These are phyloP conservation scores for Drosophila anomalata DNA, from an alignment of 2,888 invertebrate genomes.

Conservation along the genomic window DNA sequence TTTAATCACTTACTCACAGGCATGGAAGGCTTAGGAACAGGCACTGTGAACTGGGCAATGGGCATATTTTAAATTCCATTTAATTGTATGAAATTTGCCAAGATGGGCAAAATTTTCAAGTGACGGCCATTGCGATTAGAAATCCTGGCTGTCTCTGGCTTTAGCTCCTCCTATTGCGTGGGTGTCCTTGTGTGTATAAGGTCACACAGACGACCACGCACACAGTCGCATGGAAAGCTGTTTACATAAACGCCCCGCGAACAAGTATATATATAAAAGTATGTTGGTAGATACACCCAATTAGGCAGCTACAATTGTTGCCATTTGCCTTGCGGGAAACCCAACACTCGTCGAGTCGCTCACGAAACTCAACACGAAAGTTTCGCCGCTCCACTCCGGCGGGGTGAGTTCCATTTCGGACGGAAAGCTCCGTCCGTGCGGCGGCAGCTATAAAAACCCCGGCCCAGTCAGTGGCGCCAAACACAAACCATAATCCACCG, in stretches of 20 bases:
- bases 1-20: constrained; percentile 81
- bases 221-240: constrained; percentile 39
- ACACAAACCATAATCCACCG: constrained; percentile 66
- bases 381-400: constrained; percentile 15
- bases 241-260: constrained; percentile 58
- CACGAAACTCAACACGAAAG: constrained; percentile 58
- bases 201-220: constrained; percentile 46
- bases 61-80: constrained; percentile 48
- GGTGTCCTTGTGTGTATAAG: constrained; percentile 49
- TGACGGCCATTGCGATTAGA: constrained; percentile 64
- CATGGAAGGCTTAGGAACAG: constrained; percentile 37
- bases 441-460: constrained; percentile 71
- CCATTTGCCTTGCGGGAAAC: constrained; percentile 40
- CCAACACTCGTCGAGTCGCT: constrained; percentile 19
- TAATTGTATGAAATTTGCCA: constrained; percentile 44
- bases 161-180: constrained; percentile 66
- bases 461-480: constrained; percentile 63
- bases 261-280: constrained; percentile 36
- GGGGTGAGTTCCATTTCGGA: constrained; percentile 25
- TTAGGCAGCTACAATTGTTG: constrained; percentile 77
- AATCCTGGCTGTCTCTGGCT: constrained; percentile 12
- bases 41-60: constrained; percentile 19
- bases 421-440: constrained; percentile 51
- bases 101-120: constrained; percentile 25
- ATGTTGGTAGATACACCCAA: constrained; percentile 62